phyloP scores from a whole-genome alignment of 2,888 invertebrate species.

The Allygus modestus region DNA sequence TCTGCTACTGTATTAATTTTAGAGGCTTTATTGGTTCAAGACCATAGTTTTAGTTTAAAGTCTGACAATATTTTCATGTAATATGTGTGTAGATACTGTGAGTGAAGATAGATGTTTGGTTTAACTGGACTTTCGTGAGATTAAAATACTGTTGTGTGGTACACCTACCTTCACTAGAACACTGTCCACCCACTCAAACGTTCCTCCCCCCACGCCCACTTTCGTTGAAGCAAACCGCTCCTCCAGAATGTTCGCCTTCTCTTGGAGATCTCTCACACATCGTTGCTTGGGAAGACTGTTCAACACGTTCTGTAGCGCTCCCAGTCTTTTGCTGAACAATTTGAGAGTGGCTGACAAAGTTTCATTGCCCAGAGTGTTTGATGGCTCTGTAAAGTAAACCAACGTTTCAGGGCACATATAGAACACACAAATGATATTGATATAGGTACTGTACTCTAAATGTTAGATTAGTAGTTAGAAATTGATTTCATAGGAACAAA shows the following conservation, averaged over 20 bases:
- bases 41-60: no score
- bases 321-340: constrained; percentile 23
- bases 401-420: not conserved
- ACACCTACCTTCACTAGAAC: constrained; percentile 84
- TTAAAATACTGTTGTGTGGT: no score
- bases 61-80: no score
- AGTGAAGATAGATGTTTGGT: no score
- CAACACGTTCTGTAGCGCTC: constrained; percentile 42
- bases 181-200: constrained; percentile 96
- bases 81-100: no score
- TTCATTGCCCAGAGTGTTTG: not conserved
- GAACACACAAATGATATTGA: not conserved
- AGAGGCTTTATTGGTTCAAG: no score
- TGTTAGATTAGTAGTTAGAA: not conserved
- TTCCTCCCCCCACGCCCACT: constrained; percentile 81
- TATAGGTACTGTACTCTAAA: not conserved
- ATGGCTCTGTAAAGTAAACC: constrained; percentile 8
- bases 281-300: constrained; percentile 14
- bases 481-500: no score
- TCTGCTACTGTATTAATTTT: no score
- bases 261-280: constrained; percentile 26
- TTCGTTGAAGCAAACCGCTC: constrained; percentile 20
- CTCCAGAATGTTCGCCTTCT: constrained; percentile 7
- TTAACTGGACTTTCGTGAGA: no score
- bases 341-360: constrained; percentile 20